Base-by-base conservation (phyloP, 2,797 vertebrate species). In the Euthynnus affinis region DNA sequence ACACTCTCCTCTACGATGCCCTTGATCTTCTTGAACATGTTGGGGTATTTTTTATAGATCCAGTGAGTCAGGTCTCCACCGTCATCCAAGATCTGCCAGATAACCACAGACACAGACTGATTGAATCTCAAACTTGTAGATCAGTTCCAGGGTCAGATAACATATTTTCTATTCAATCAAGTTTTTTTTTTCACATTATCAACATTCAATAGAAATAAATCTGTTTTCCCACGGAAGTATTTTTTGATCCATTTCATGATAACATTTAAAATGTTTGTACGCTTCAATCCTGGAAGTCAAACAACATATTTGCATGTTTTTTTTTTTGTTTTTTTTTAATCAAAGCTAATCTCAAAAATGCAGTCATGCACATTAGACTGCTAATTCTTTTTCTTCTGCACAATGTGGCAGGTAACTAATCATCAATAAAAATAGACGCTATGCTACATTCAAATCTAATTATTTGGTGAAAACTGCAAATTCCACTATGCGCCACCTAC, bases 21-120 rank as follows among this genome's bases (percentile, higher is more conserved):
- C 91, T 99, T 99, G 93, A 99, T 98, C 94, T 99, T 99, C 92
- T 99, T 99, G 88, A 99, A 99, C 98, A 99, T 99, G 92, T 98
- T 99, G 80, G 98, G 98, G 44, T 99, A 99, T 80, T 99, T 99
- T 93, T 99, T 99, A 86, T 99, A 99, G 91, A 99, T 99, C 98
- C 98, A 99, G 86, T 99, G 98, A 77, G 98, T 99, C 78, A 99
- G 94, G 82, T 99, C 98, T 2, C 98, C 98, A 20, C 98, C 98
- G 1, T 99, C 98, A 71, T 99, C 98, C 90, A 99, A 88, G 86
- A 99, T 99, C 98, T 99, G 92, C 46, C 2, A 20, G 29, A 32
- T n/a, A 37, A 34, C 34, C 6, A 62, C 20, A 55, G 58, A 46
- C 1, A 46, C 1, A 3, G 14, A 17, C 6, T 17, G 20, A 62